Base-by-base conservation (phyloP, 1,140 invertebrate genomes). In the Psix sp. region DNA sequence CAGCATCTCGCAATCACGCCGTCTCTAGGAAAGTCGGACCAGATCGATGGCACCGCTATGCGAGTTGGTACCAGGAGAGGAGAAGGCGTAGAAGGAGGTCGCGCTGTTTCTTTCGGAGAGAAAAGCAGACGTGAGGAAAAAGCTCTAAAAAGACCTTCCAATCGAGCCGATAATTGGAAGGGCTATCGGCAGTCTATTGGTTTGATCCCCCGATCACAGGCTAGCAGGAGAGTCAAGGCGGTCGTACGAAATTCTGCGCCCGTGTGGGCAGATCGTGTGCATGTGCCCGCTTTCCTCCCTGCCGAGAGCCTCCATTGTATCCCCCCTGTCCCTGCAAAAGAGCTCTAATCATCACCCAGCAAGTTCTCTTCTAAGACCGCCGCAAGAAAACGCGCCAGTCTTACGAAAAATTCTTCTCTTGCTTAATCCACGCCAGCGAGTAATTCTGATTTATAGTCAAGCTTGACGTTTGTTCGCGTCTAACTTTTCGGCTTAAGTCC, bases 151-250 rank as follows among this genome's bases (percentile, higher is more conserved):
- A 52, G 15, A 29, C 49, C 45, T 79, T 76, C 76, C 79, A 79
- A 85, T 86, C 81, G 78, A 77, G 71, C 68, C 78, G 77, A 85
- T 85, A 82, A 85, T 84, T 80, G 77, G 68, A 83, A 84, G 77
- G 82, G 80, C 84, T 86, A 87, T 86, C 81, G 84, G 83, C 77
- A 85, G 84, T 86, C 84, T 87, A 87, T 87, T 86, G 85, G 84
- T 85, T 85, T 82, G 84, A 87, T 87, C 83, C 83, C 81, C 52
- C 36, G 42, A 38, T 84, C 68, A 73, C 82, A 86, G 84, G 84
- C 75, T 79, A 84, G 24, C 83, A 86, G 80, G 57, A 86, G 66
- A 45, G 39, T 15, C 35, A 24, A 38, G 70, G 76, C 60, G 76
- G 84, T 87, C 42, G 73, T 76, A 75, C 76, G 77, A 84, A 87